phyloP scores from a whole-genome alignment of 1,140 invertebrate genomes.

The Doryteuthis pealeii region DNA sequence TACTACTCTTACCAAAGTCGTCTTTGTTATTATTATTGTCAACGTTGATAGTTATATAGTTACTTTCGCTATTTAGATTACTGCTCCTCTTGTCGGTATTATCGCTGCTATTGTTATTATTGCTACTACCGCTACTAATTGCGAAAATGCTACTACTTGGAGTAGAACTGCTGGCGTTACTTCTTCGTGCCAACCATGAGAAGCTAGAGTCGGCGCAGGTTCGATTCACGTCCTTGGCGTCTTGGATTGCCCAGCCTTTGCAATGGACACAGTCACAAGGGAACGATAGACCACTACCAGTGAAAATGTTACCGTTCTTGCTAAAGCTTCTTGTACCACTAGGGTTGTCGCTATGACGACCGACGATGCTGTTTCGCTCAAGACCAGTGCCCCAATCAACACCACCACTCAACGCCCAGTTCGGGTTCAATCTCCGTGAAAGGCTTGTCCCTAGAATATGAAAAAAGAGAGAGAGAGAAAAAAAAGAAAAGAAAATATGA shows the following conservation, averaged over 20 bases:
- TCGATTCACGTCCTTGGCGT: background rate
- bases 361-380: background rate
- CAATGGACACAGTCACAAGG: background rate
- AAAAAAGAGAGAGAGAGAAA: background rate
- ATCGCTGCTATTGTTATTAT: background rate
- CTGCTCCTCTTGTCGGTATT: background rate
- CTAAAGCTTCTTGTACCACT: background rate
- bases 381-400: background rate
- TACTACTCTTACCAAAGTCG: background rate
- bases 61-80: background rate
- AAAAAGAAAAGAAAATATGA: background rate
- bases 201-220: background rate
- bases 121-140: background rate
- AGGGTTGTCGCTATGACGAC: background rate
- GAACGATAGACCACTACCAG: background rate
- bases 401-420: background rate
- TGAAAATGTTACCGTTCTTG: background rate
- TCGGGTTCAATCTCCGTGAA: background rate
- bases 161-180: background rate
- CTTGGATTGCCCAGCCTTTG: background rate
- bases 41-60: background rate
- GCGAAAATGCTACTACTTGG: background rate
- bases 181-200: background rate
- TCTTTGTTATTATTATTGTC: background rate
- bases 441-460: background rate